Percentiles rank a stretch among this genome's conserved stretches.
These are phyloP conservation scores for Corvus moneduloides DNA, from an alignment of 2,113 vertebrate species.

Conservation along the genomic window DNA sequence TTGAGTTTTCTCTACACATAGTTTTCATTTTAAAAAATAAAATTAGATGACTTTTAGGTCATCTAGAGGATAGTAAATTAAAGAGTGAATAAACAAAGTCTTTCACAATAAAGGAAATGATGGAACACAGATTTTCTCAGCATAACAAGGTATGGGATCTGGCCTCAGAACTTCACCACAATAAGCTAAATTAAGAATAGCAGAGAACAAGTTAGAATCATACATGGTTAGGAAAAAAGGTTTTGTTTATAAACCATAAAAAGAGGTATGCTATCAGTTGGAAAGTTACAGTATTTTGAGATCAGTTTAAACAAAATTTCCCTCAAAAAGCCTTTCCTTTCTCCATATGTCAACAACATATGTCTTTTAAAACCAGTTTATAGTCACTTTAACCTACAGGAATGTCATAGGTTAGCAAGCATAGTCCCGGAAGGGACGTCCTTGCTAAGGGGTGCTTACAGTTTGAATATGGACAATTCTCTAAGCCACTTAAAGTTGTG, in stretches of 20 bases:
- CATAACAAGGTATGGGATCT: conserved; percentile 31
- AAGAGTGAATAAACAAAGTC: conserved; percentile 49
- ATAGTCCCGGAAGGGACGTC: no score
- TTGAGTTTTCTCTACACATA: not conserved
- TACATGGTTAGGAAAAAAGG: conserved; percentile 25
- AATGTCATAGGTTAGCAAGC: no score
- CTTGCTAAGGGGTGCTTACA: no score
- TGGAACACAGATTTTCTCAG: conserved; percentile 28
- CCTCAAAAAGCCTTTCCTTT: not conserved
- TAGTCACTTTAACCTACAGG: conserved; percentile 16
- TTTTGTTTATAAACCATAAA: conserved; percentile 38
- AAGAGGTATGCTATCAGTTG: conserved; percentile 26
- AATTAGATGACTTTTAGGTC: conserved; percentile 18
- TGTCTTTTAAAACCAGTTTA: conserved; percentile 23
- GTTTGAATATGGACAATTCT: no score
- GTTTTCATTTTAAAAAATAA: not conserved
- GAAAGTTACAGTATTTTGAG: conserved; percentile 5
- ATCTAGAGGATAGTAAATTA: conserved; percentile 46
- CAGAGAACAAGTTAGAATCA: conserved; percentile 46
- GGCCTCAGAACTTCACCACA: conserved; percentile 16
- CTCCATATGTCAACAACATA: not conserved
- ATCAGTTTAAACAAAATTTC: conserved; percentile 33
- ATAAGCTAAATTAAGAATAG: conserved; percentile 50
- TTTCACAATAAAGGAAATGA: conserved; percentile 41
- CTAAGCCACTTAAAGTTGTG: no score